A percentile compares a stretch with the other conserved stretches of the same genome.
These are phyloP conservation scores for Bettongia penicillata DNA, from an alignment of 2,113 vertebrate species.

Conservation along the genomic window DNA sequence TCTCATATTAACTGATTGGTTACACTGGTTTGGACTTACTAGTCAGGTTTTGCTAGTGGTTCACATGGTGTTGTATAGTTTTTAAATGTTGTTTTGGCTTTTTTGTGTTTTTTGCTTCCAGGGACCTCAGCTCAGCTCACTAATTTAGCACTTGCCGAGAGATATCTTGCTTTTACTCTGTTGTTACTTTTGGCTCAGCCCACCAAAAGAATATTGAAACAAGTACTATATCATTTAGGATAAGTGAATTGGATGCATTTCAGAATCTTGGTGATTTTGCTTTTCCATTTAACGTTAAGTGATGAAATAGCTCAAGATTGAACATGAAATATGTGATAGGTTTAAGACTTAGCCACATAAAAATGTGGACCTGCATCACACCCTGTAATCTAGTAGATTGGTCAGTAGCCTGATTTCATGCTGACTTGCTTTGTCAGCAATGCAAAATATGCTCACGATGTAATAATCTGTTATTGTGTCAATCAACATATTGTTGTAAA, in stretches of 20 bases:
- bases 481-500: slow-evolving; percentile 39
- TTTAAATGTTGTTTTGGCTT: not conserved
- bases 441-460: not conserved
- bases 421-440: not conserved
- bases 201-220: not conserved
- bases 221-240: not conserved
- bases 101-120: not conserved
- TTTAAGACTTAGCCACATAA: slow-evolving; percentile 36
- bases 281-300: slow-evolving; percentile 49
- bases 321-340: slow-evolving; percentile 55
- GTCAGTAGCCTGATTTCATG: slow-evolving; percentile 4
- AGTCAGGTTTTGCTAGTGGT: not conserved
- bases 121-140: not conserved
- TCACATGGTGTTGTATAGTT: not conserved
- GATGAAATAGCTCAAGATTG: slow-evolving; percentile 37
- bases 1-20: not conserved
- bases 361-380: not conserved
- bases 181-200: not conserved
- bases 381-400: slow-evolving; percentile 49
- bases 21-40: not conserved
- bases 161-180: not conserved
- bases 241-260: not conserved
- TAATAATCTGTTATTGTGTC: not conserved
- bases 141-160: not conserved
- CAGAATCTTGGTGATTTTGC: not conserved